Evolutionary conservation across 2,888 invertebrate species (phyloP), one percentile per base, ranked within the genome.

Genomic region (Leistus spinibarbis): DNA sequence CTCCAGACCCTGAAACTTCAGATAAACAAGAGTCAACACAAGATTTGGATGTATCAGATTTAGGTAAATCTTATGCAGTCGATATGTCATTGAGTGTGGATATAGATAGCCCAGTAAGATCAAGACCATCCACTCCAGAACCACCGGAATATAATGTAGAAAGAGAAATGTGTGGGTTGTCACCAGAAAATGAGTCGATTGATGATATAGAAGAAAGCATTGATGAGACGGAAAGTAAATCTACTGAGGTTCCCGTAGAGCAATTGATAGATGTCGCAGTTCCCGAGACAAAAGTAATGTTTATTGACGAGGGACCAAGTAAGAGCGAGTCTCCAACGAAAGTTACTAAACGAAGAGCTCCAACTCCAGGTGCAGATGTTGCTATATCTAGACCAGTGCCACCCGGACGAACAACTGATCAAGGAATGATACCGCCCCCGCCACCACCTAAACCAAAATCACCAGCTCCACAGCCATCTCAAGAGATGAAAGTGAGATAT

Each of bases 311-410:
- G 63, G 76, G 85, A 79, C 87, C 87, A 76, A 86, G 78, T 19
- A 84, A 85, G 76, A 82, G 83, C 2, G 87, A 86, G 10, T 84
- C 87, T 5, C 87, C 88, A 7, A 88, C 88, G 0, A 88, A 87
- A 74, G 88, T 89, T 0, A 85, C 88, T 69, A 90, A 89, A 82
- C 80, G 83, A 54, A 86, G 85, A 76, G 81, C 84, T 7, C 82
- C 82, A 67, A 68, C 78, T 27, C 67, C 71, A 40, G 19, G 60
- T 57, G 69, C 56, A 13, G 76, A 79, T 56, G 77, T 77, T 57
- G 85, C 81, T 10, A 86, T 87, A 64, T 86, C 88, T 3, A 82
- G 88, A 76, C 88, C 88, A 0, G 85, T 87, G 0, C 86, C 83
- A 20, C 84, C 86, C 0, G 88, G 87, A 77, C 85, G 86, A 74